A percentile compares a stretch with the other conserved stretches of the same genome.
Conservation (phyloP, 2,888 invertebrate genomes). For the Ochropleura plecta region DNA sequence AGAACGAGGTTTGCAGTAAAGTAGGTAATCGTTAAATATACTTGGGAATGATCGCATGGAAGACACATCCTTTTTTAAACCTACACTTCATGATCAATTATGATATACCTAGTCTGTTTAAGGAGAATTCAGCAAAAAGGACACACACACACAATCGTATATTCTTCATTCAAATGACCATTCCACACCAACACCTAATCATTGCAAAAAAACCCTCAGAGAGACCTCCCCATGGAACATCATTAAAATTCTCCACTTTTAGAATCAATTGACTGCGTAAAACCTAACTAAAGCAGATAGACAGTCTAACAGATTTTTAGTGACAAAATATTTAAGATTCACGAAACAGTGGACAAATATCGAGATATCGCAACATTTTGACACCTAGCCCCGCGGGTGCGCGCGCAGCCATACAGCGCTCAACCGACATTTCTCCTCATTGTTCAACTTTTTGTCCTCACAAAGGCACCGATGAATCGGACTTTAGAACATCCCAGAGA, state of each 20-base stretch:
- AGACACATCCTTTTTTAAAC: not conserved
- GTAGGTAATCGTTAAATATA: not conserved
- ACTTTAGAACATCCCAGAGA: constrained; percentile 80
- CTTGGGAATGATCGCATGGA: not conserved
- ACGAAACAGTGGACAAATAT: constrained; percentile 53
- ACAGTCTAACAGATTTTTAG: constrained; percentile 14
- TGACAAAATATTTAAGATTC: constrained; percentile 35
- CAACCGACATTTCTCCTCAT: constrained; percentile 78
- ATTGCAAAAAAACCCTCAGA: not conserved
- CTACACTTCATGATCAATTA: not conserved
- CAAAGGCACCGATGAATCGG: constrained; percentile 72
- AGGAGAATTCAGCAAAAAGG: not conserved
- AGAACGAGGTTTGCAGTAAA: not conserved
- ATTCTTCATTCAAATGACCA: too few species aligned
- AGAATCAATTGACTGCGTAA: not conserved
- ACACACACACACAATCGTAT: not conserved
- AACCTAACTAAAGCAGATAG: not conserved
- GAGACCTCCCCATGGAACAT: not conserved
- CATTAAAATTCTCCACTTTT: not conserved
- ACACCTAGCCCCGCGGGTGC: constrained; percentile 72
- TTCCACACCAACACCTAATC: not conserved
- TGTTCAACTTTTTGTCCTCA: constrained; percentile 82
- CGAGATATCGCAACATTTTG: constrained; percentile 71
- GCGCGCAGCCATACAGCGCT: constrained; percentile 63
- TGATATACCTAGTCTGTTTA: not conserved